These are phyloP conservation scores for Drosophila ironensis DNA, from an alignment of 1,140 invertebrate genomes.

Conservation along the genomic window DNA sequence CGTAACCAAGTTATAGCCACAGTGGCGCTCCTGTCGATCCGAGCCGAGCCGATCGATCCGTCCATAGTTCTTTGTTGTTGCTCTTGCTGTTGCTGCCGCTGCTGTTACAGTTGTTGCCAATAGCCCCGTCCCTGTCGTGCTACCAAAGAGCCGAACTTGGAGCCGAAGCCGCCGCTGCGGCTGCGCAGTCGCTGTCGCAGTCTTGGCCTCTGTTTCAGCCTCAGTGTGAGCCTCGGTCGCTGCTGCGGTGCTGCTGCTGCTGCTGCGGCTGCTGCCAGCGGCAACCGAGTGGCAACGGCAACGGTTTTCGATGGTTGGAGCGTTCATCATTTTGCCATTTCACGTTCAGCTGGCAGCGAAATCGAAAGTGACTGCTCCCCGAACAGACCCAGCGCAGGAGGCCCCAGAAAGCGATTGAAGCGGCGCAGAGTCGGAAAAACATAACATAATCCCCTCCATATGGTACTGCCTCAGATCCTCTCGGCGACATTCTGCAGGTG, in stretches of 20 bases:
- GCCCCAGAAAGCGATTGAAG: no score
- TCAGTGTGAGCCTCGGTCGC: neutral
- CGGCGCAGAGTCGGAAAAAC: no score
- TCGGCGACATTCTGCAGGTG: neutral
- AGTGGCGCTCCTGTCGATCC: constrained; percentile 41
- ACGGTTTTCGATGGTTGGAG: constrained; percentile 73
- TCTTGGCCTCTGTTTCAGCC: constrained; percentile 1
- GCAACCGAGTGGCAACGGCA: constrained; percentile 47
- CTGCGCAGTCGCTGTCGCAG: neutral
- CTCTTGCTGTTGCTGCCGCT: no score
- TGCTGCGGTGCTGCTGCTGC: constrained; percentile 8
- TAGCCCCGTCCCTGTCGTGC: neutral
- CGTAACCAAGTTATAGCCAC: constrained; percentile 35
- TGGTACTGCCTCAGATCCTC: constrained; percentile 26
- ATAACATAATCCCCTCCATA: neutral
- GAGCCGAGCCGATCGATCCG: neutral
- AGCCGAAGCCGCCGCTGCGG: neutral
- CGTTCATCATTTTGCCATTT: constrained; percentile 82
- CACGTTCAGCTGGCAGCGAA: constrained; percentile 82
- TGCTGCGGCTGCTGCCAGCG: neutral
- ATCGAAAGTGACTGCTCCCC: constrained; percentile 81
- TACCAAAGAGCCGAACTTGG: neutral
- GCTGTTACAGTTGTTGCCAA: no score
- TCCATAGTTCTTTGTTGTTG: neutral
- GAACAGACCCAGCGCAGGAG: constrained; percentile 18